Base-by-base conservation (phyloP, 2,888 invertebrate genomes). In the Psylliodes chrysocephalus region DNA sequence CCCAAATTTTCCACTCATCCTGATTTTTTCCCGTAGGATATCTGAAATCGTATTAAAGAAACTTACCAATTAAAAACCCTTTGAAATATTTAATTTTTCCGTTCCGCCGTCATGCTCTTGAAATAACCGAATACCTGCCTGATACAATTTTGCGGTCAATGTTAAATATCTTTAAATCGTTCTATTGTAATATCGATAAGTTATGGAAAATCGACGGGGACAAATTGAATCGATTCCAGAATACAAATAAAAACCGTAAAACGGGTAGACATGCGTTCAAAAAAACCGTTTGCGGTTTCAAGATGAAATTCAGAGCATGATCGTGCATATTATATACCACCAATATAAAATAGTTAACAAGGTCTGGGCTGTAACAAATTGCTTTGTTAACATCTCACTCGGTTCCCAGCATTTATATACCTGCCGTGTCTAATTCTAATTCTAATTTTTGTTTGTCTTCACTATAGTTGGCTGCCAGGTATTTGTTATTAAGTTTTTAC, bases 341-440 rank as follows among this genome's bases (percentile, higher is more conserved):
- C 28, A 54, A 55, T 55, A 46, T 17, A 28, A 59, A 59, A 51
- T 51, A 59, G 40, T 59, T 59, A 59, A 59, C 59, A 22, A 59
- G 59, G 19, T 51, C 6, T 25, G 10, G 15, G 25, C 33, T 28
- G 59, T 49, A 59, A 59, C 49, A 40, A 59, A 59, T 49, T 59
- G 59, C 59, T 59, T 59, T 59, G 51, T 59, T 59, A 59, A 59
- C 59, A 59, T 59, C 51, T 59, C 18, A 59, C 40, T 59, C 15
- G 18, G 49, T 59, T 59, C 59, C 59, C 59, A 59, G 38, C 46
- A 18, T 17, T 33, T 28, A 19, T 30, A n/a, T 28, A n/a, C 3
- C 7, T 1, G 51, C 33, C 59, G 40, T 49, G 10, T 15, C 49
- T 25, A 33, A 56, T 33, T 35, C 33, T 33, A 57, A 49, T 57